phyloP scores from a whole-genome alignment of 2,113 vertebrate species.

The Labrus mixtus region DNA sequence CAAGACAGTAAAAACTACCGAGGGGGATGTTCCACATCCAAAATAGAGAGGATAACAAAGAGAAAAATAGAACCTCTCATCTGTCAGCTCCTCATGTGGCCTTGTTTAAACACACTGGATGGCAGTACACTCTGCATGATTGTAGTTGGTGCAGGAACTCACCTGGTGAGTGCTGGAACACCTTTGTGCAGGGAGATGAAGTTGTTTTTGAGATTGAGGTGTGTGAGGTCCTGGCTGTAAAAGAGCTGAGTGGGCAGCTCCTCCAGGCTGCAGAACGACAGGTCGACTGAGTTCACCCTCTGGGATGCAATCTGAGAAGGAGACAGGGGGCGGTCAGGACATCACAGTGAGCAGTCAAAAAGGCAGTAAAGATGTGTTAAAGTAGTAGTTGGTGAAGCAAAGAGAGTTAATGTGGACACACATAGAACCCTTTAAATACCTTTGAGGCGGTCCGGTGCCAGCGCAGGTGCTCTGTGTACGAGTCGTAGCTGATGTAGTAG shows the following conservation, averaged over 20 bases:
- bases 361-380: background rate
- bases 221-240: conserved; percentile 98
- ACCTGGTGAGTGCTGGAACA: conserved; percentile 76
- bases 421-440: conserved; percentile 76
- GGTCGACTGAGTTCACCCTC: conserved; percentile 96
- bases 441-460: conserved; percentile 96
- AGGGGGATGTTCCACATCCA: conserved; percentile 18
- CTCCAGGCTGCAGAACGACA: conserved; percentile 96
- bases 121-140: background rate
- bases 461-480: conserved; percentile 93
- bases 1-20: conserved; percentile 15
- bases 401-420: background rate
- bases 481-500: conserved; percentile 96
- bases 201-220: conserved; percentile 98
- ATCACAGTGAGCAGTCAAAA: background rate
- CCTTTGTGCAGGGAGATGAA: conserved; percentile 85
- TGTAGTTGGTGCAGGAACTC: conserved; percentile 5
- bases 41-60: conserved; percentile 5
- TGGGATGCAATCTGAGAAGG: conserved; percentile 91
- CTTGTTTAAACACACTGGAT: conserved; percentile 14
- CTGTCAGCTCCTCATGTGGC: conserved; percentile 11
- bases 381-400: background rate
- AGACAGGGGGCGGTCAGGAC: background rate
- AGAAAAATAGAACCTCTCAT: background rate
- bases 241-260: conserved; percentile 94